A percentile compares a stretch with the other conserved stretches of the same genome.
These are phyloP conservation scores for Aptenodytes forsteri DNA, from an alignment of 2,113 vertebrate species.

Conservation along the genomic window DNA sequence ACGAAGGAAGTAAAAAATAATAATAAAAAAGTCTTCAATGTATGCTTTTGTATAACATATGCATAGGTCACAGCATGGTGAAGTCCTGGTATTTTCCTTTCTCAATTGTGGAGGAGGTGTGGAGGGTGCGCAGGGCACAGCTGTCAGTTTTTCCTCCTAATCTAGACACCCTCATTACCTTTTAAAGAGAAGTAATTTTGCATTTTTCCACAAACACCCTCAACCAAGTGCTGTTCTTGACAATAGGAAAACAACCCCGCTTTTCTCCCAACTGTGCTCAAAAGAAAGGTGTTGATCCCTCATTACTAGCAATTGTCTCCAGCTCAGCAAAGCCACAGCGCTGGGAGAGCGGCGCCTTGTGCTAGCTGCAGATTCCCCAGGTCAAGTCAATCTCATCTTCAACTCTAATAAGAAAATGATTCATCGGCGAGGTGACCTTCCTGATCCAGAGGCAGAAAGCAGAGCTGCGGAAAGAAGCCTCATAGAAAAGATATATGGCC, in stretches of 20 bases:
- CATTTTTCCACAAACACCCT: not conserved
- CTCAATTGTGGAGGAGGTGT: not conserved
- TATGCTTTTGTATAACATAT: not conserved
- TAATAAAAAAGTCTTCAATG: not conserved
- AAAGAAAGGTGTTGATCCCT: not conserved
- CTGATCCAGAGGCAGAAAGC: not conserved
- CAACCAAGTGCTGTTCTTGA: not conserved
- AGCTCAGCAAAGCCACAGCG: not conserved
- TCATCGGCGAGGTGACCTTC: not conserved
- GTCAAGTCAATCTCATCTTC: slow-evolving; percentile 3
- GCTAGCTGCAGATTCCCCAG: not conserved
- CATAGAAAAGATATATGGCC: not conserved
- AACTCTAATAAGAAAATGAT: not conserved
- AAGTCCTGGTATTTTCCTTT: not conserved
- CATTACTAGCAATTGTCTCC: not conserved
- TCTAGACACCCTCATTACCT: not conserved
- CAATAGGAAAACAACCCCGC: not conserved
- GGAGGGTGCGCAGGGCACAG: not conserved
- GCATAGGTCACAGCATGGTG: not conserved
- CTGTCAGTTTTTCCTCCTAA: not conserved
- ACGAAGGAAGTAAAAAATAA: not conserved
- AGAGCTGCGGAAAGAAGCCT: not conserved
- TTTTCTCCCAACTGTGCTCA: not conserved
- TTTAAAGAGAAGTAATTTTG: not conserved
- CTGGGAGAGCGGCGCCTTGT: not conserved